A percentile compares a stretch with the other conserved stretches of the same genome.
These are phyloP conservation scores for Falco cherrug DNA, from an alignment of 2,797 vertebrate genomes.

Conservation along the genomic window DNA sequence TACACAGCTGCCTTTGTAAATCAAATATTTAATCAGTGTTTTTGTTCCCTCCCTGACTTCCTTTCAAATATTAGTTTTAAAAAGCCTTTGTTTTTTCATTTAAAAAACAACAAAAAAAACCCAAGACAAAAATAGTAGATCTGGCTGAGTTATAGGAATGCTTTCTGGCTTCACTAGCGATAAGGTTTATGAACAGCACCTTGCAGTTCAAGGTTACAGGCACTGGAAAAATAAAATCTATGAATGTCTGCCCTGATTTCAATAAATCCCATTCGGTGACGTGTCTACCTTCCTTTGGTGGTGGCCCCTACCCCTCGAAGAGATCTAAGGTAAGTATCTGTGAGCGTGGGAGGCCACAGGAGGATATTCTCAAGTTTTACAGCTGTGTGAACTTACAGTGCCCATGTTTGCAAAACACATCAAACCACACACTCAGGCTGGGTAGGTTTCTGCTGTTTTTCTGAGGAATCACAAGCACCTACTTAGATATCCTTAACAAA, in stretches of 20 bases:
- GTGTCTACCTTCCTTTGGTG: neutral
- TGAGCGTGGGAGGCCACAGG: constrained; percentile 17
- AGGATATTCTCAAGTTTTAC: constrained; percentile 57
- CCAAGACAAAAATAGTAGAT: neutral
- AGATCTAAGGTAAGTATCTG: constrained; percentile 31
- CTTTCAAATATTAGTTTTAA: constrained; percentile 36
- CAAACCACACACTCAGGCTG: constrained; percentile 14
- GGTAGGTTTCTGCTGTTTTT: constrained; percentile 31
- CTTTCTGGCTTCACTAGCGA: neutral
- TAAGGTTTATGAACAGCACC: neutral
- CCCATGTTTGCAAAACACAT: constrained; percentile 65
- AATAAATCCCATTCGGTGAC: neutral
- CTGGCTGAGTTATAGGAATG: neutral
- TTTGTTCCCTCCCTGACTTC: neutral
- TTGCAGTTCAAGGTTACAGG: neutral
- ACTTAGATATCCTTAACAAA: constrained; percentile 29
- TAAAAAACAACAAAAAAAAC: neutral
- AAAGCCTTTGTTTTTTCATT: neutral
- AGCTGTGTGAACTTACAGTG: constrained; percentile 53
- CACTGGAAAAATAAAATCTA: neutral
- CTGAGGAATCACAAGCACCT: constrained; percentile 50
- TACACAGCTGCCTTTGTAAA: neutral
- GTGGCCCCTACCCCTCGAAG: neutral
- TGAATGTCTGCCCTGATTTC: neutral
- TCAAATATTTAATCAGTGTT: constrained; percentile 8